These are phyloP conservation scores for Lottia scabra DNA, from an alignment of 2,888 invertebrate genomes.

Conservation along the genomic window DNA sequence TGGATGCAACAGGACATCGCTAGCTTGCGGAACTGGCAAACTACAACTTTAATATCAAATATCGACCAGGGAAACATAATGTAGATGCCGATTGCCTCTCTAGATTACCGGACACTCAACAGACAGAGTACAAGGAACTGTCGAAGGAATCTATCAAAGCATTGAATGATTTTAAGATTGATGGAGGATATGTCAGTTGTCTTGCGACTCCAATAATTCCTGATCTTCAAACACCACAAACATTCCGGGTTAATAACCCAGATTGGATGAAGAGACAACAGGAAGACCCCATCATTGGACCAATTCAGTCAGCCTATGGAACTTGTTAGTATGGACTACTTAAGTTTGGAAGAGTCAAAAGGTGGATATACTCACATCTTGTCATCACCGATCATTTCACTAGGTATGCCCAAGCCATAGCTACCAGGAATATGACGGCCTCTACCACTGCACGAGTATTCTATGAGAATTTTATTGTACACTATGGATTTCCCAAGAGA, in stretches of 20 bases:
- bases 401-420: conserved; percentile 21
- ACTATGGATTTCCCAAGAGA: conserved; percentile 28
- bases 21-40: conserved; percentile 28
- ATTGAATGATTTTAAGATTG: no score
- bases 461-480: conserved; percentile 22
- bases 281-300: not conserved
- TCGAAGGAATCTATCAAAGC: no score
- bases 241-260: not conserved
- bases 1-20: conserved; percentile 34
- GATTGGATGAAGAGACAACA: not conserved
- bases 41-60: conserved; percentile 32
- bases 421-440: conserved; percentile 28
- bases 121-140: not conserved
- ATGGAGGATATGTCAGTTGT: no score
- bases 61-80: conserved; percentile 32
- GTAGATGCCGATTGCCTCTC: conserved; percentile 40
- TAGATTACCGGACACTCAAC: conserved; percentile 17
- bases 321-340: conserved; percentile 31
- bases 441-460: conserved; percentile 24
- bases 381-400: conserved; percentile 27
- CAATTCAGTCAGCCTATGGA: conserved; percentile 24
- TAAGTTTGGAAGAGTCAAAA: conserved; percentile 24
- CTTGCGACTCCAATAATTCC: no score
- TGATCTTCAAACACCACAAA: no score
- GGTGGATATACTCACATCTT: conserved; percentile 16